Percentiles rank a stretch among this genome's conserved stretches.
phyloP scores from a whole-genome alignment of 2,888 invertebrate species.

The Cactoblastis cactorum region DNA sequence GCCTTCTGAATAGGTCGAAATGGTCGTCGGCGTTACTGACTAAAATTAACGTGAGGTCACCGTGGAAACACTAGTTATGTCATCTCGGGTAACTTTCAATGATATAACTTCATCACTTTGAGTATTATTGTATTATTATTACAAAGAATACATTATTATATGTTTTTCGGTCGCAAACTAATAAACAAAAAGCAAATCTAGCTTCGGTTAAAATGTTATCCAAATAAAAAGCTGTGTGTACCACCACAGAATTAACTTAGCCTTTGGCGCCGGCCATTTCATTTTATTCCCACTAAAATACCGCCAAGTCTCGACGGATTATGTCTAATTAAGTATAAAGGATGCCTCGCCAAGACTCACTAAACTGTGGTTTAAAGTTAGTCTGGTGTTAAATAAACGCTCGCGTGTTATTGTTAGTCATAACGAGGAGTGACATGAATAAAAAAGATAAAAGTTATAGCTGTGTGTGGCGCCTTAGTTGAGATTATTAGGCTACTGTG shows the following conservation, averaged over 20 bases:
- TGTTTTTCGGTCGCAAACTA: too few relatives aligned
- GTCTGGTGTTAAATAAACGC: constrained; percentile 8
- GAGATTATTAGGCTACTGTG: too few relatives aligned
- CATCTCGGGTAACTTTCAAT: too few relatives aligned
- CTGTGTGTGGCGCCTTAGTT: neutral
- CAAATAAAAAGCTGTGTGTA: constrained; percentile 10
- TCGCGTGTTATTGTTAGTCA: neutral
- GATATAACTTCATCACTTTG: too few relatives aligned
- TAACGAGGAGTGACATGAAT: constrained; percentile 1
- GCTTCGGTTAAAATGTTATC: neutral
- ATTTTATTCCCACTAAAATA: constrained; percentile 22
- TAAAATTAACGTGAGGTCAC: too few relatives aligned
- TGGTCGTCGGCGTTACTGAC: too few relatives aligned
- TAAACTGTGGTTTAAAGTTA: constrained; percentile 13
- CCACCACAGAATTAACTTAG: constrained; percentile 19
- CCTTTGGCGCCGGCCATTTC: constrained; percentile 22
- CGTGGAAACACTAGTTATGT: too few relatives aligned
- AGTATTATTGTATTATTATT: too few relatives aligned
- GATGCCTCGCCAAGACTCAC: constrained; percentile 18
- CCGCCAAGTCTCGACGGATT: constrained; percentile 22
- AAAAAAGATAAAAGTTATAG: neutral
- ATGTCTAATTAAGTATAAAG: constrained; percentile 21
- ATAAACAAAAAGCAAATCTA: too few relatives aligned
- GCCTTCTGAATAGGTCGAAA: too few relatives aligned
- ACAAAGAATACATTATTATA: too few relatives aligned